Base-by-base conservation (phyloP, 2,888 invertebrate genomes). In the Drosophila parthenogenetica region DNA sequence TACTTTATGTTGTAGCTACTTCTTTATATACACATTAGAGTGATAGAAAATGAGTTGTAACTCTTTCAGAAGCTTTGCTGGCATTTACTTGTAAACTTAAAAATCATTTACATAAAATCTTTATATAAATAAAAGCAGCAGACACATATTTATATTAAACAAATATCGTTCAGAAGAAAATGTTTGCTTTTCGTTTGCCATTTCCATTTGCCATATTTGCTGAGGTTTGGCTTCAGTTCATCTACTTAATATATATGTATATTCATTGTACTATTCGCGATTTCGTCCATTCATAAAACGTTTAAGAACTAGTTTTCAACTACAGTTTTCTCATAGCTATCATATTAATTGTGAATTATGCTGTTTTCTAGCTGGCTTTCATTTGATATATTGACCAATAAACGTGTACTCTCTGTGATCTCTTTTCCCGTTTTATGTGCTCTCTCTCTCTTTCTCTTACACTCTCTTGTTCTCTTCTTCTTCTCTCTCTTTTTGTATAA, bases 351-450 rank as follows among this genome's bases (percentile, higher is more conserved):
- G 35, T 39, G 37, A 54, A 54, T 19, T 32, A 14, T 60, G 71
- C 75, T 81, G 67, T 68, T 64, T 77, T 35, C 64, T 83, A 80
- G 69, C 59, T 65, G 64, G 58, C 71, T 71, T 78, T 64, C 46
- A 53, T 66, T 39, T 65, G 61, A 73, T 69, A 73, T 73, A 73
- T 63, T 78, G 79, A 79, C 69, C 72, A 84, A 86, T 87, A 86
- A 86, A 80, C 69, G 81, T 88, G 59, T 79, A 73, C 55, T 73
- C 71, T 89, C 71, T 89, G 85, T 88, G 89, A 79, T 89, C 81
- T 89, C 79, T 90, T 79, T 90, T 88, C 87, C 87, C 89, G 53
- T 85, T 85, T 89, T 86, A 80, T 87, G 85, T 88, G 89, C 87
- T 81, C 75, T 89, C 69, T 89, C 67, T 79, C 48, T 74, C 29